Evolutionary conservation across 2,888 invertebrate genomes (phyloP).

Genomic region (Anarsia innoxiella): DNA sequence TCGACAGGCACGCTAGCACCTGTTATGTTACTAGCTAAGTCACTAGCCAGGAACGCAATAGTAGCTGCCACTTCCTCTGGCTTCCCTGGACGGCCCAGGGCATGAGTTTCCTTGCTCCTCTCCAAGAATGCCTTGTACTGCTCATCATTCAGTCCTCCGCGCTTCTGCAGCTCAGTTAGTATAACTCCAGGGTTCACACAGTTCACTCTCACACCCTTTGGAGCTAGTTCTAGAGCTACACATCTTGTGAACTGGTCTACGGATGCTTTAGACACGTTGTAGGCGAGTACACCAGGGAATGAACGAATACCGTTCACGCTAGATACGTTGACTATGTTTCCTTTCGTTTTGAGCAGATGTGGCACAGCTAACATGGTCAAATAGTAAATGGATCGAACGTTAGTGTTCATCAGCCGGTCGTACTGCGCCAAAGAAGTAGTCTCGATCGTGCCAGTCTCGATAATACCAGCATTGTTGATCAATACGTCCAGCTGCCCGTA

Average conservation of each 20-base stretch:
- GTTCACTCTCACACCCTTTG: slow-evolving; percentile 90
- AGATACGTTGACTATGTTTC: slow-evolving; percentile 96
- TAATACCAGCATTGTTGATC: slow-evolving; percentile 92
- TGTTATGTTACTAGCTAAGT: slow-evolving; percentile 91
- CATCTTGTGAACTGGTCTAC: slow-evolving; percentile 97
- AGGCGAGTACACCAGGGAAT: slow-evolving; percentile 92
- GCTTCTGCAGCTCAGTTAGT: slow-evolving; percentile 89
- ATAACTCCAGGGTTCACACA: slow-evolving; percentile 96
- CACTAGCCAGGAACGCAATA: slow-evolving; percentile 94
- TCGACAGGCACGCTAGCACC: slow-evolving; percentile 93
- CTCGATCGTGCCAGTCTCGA: slow-evolving; percentile 89
- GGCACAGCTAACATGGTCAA: slow-evolving; percentile 92
- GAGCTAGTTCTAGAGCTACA: slow-evolving; percentile 89
- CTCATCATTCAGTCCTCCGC: slow-evolving; percentile 88
- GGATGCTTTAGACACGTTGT: slow-evolving; percentile 94
- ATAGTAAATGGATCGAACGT: slow-evolving; percentile 88
- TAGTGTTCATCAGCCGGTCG: slow-evolving; percentile 92
- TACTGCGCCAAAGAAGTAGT: slow-evolving; percentile 89
- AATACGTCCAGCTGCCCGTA: slow-evolving; percentile 88
- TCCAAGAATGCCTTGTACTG: slow-evolving; percentile 90
- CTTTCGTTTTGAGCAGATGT: slow-evolving; percentile 86
- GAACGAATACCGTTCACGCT: slow-evolving; percentile 94
- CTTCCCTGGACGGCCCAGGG: slow-evolving; percentile 89
- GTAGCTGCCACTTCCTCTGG: slow-evolving; percentile 91
- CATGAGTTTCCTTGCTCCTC: slow-evolving; percentile 90